phyloP scores from a whole-genome alignment of 2,888 invertebrate genomes.

The Cephus pygmeus region DNA sequence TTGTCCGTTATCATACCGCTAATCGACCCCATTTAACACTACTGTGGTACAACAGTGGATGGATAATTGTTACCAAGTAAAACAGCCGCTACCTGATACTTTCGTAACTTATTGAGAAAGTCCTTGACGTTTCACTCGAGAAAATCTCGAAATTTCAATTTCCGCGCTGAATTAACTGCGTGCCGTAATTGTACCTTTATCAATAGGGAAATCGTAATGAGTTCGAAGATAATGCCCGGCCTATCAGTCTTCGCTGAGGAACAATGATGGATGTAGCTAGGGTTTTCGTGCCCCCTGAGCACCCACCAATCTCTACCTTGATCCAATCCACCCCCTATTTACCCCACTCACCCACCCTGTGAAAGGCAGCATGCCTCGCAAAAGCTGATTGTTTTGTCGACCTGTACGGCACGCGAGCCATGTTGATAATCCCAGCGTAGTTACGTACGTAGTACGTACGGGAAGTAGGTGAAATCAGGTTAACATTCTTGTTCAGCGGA shows the following conservation, averaged over 20 bases:
- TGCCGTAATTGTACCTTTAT: constrained; percentile 61
- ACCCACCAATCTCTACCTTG: constrained; percentile 6
- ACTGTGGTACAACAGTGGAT: neutral
- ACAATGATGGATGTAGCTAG: constrained; percentile 63
- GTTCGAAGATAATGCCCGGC: constrained; percentile 61
- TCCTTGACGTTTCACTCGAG: constrained; percentile 3
- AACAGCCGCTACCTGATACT: neutral
- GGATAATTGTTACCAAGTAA: neutral
- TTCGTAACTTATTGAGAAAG: neutral
- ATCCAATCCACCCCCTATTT: neutral
- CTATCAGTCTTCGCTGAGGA: constrained; percentile 61
- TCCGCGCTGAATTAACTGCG: constrained; percentile 46
- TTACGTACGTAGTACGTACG: neutral
- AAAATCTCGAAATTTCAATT: constrained; percentile 52
- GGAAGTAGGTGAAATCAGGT: neutral
- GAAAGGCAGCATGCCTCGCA: constrained; percentile 28
- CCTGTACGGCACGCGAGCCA: constrained; percentile 41
- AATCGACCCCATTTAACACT: constrained; percentile 24
- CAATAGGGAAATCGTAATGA: constrained; percentile 65
- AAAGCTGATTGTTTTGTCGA: constrained; percentile 52
- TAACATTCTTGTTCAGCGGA: neutral
- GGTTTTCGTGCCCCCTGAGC: constrained; percentile 50
- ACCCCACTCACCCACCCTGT: neutral
- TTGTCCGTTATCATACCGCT: constrained; percentile 36
- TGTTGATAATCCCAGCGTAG: constrained; percentile 3